Evolutionary conservation across 2,113 vertebrate species (phyloP), one percentile per base, ranked within the genome.

Genomic region (Myrmecophaga tridactyla): DNA sequence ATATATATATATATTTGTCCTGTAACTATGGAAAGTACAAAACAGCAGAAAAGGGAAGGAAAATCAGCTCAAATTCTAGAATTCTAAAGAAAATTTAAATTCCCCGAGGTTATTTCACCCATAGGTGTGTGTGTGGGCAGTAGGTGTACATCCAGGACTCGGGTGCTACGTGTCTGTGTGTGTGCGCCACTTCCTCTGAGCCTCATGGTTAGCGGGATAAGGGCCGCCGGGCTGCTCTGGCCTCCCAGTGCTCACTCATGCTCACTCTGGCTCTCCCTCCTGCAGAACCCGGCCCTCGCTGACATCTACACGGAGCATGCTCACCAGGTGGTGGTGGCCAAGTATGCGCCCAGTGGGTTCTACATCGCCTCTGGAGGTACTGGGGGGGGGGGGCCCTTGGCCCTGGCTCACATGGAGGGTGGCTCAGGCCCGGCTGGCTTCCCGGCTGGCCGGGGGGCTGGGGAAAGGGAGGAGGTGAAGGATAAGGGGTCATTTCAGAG

Each of bases 271-370:
- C 15, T 88, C 46, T 92, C 58, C 90, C 56, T 93, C 92, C 97
- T 46, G n/a, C 96, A 99, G 99, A 99, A 99, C 96, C 99, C 99
- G 2, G 98, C 99, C 29, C 97, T 99, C 77, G 99, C 99, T 29
- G 99, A 99, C 96, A 98, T 99, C 97, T 99, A 99, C 98, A 99
- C 99, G 0, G 99, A 99, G 95, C 99, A 99, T 46, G 99, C 99
- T 51, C 99, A 99, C 95, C 98, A 97, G 83, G 99, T 99, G 48
- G 98, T 98, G 56, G 99, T 99, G 96, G 99, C 99, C 95, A 99
- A 99, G 97, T 99, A 99, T 31, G 97, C 99, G 1, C 99, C 99
- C 95, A 99, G 99, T 82, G 99, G 99, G 39, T 99, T 98, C 98
- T 99, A 99, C 98, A 98, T 99, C 62, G 99, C 99, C 34, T 99